Evolutionary conservation across 2,113 vertebrate species (phyloP).

Genomic region (Misgurnus mizolepis): DNA sequence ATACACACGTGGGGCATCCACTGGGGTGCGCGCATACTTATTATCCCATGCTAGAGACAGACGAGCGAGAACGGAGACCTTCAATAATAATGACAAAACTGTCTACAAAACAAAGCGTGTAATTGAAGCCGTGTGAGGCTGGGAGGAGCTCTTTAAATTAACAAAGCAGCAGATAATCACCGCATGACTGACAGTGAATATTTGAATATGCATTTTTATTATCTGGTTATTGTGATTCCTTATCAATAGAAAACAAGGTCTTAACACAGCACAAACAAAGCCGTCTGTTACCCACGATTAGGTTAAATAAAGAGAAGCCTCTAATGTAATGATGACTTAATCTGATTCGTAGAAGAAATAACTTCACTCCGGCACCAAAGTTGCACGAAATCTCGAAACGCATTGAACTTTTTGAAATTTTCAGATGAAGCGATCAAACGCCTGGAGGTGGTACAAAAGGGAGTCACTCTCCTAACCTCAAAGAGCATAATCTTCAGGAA

Average conservation of each 20-base stretch:
- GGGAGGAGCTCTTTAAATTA: constrained; percentile 60
- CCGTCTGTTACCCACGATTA: constrained; percentile 38
- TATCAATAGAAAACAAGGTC: constrained; percentile 35
- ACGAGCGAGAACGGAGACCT: constrained; percentile 29
- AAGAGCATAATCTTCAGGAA: constrained; percentile 56
- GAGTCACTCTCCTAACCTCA: constrained; percentile 57
- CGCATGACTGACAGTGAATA: constrained; percentile 51
- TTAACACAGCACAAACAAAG: constrained; percentile 48
- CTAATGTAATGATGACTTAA: constrained; percentile 24
- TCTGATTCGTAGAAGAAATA: constrained; percentile 40
- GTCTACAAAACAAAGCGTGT: constrained; percentile 56
- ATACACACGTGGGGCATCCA: constrained; percentile 33
- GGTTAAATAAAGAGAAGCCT: constrained; percentile 36
- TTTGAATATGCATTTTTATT: constrained; percentile 55
- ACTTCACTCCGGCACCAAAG: constrained; percentile 28
- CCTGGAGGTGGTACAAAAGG: constrained; percentile 25
- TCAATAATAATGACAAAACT: constrained; percentile 42
- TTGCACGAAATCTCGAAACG: constrained; percentile 13
- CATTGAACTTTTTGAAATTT: constrained; percentile 45
- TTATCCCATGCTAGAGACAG: constrained; percentile 53
- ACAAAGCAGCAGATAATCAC: constrained; percentile 57
- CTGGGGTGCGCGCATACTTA: constrained; percentile 40
- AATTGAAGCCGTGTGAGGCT: constrained; percentile 56
- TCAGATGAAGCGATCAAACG: constrained; percentile 47
- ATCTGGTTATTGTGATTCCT: constrained; percentile 52